Percentiles rank a stretch among this genome's conserved stretches.
Evolutionary conservation across 2,113 vertebrate genomes (phyloP).

Genomic region (Protobothrops mucrosquamatus): DNA sequence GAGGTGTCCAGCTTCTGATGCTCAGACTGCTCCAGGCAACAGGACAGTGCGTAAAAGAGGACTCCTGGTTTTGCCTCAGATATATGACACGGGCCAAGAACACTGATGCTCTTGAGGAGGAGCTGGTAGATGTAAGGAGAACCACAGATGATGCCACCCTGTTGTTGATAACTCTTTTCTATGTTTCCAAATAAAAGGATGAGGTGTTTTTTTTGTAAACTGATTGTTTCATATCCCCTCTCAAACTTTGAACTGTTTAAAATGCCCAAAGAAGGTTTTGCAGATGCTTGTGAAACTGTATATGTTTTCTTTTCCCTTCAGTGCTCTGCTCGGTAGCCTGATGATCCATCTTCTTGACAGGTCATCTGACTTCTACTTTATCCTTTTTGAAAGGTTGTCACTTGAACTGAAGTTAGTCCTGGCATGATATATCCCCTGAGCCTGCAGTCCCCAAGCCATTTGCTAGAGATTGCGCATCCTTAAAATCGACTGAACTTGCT

Average conservation of each 20-base stretch:
- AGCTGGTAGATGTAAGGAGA: background rate
- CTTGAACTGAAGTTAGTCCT: background rate
- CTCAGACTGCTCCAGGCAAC: background rate
- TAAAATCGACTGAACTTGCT: background rate
- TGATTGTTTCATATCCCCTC: background rate
- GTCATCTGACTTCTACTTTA: background rate
- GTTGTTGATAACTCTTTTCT: background rate
- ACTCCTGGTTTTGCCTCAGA: background rate
- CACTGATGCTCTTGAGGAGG: background rate
- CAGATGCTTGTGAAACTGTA: slow-evolving; percentile 2
- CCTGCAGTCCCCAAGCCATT: background rate
- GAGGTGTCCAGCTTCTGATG: background rate
- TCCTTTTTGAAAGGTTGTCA: background rate
- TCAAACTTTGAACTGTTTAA: background rate
- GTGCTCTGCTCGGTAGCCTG: background rate
- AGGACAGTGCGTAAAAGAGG: background rate
- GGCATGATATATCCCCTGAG: background rate
- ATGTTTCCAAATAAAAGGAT: background rate
- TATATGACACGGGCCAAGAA: background rate
- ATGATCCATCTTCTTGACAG: slow-evolving; percentile 11
- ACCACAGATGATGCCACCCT: too few relatives aligned
- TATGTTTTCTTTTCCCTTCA: background rate
- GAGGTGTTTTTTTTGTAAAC: background rate
- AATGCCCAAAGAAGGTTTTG: background rate
- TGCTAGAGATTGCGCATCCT: background rate